Base-by-base conservation (phyloP, 2,797 vertebrate genomes). In the Pangasius macronema region DNA sequence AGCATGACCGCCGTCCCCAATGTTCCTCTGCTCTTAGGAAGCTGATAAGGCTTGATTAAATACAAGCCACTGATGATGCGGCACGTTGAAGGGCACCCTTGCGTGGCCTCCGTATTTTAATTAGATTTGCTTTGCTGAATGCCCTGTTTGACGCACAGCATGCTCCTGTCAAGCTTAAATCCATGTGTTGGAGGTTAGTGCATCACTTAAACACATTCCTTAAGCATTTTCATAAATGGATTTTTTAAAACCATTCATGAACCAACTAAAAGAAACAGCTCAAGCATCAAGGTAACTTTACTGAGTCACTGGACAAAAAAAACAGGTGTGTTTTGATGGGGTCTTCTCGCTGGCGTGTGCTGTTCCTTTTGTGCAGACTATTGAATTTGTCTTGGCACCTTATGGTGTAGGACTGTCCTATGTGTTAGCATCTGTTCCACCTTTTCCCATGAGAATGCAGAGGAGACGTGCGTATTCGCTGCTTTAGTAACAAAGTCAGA, bases 11-110 rank as follows among this genome's bases (percentile, higher is more conserved):
- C 67, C 80, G 18, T 55, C 55, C 68, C 51, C 36, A 46, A 39
- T 88, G 85, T 83, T 83, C 79, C 79, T 83, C 72, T 73, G 57
- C 33, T 83, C 75, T 67, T 63, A 36, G 65, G 42, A 83, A 53
- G 80, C 63, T 75, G 89, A 89, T 88, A 81, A 88, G 72, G 82
- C 63, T 86, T 87, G 89, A 88, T 88, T 79, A 85, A 88, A 83
- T 86, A 86, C 57, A 77, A 88, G 67, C 36, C 81, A 39, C 33
- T 39, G 84, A 84, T 70, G 87, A 86, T 7, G 70, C 57, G 33
- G 73, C 82, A 63, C 51, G 84, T 55, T 80, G 84, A 75, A 85
- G 81, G 88, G 80, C 84, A 79, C 73, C 85, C 75, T 87, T 82
- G 81, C 42, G 49, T 59, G 76, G 59, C 83, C 77, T 87, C 70